Percentiles rank a stretch among this genome's conserved stretches.
phyloP scores from a whole-genome alignment of 2,797 vertebrate species.

The Malacoraja senta region DNA sequence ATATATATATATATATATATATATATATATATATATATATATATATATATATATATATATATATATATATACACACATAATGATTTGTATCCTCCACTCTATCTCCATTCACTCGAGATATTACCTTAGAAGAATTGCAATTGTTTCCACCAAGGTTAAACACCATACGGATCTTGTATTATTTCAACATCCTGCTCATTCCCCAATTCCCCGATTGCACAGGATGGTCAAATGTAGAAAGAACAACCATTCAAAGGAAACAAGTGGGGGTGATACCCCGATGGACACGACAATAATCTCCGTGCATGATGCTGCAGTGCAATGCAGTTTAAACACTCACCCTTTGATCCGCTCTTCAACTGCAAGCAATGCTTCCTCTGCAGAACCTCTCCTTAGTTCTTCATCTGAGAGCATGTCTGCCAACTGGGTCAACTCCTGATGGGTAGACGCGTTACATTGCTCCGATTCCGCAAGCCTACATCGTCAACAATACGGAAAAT shows the following conservation, averaged over 20 bases:
- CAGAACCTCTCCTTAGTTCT: conserved; percentile 61
- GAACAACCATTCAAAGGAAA: neutral
- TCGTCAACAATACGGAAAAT: conserved; percentile 40
- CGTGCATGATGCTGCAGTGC: neutral
- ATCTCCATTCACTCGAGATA: no score
- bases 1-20: no score
- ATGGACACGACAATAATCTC: neutral
- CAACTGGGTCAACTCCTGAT: conserved; percentile 57
- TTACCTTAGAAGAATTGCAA: no score
- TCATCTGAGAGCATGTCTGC: conserved; percentile 66
- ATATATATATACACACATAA: no score
- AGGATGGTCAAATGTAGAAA: neutral
- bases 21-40: no score
- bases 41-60: no score
- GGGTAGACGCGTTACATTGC: conserved; percentile 54
- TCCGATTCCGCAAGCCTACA: conserved; percentile 71
- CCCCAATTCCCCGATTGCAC: neutral
- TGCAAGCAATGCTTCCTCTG: conserved; percentile 69
- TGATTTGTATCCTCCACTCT: no score
- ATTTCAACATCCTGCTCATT: neutral
- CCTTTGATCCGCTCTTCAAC: conserved; percentile 61
- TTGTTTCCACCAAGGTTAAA: no score
- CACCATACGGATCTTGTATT: neutral
- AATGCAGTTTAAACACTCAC: conserved; percentile 49
- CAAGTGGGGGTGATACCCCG: neutral